Percentiles rank a stretch among this genome's conserved stretches.
These are phyloP conservation scores for Brachystomella parvula DNA, from an alignment of 1,140 invertebrate genomes.

Conservation along the genomic window DNA sequence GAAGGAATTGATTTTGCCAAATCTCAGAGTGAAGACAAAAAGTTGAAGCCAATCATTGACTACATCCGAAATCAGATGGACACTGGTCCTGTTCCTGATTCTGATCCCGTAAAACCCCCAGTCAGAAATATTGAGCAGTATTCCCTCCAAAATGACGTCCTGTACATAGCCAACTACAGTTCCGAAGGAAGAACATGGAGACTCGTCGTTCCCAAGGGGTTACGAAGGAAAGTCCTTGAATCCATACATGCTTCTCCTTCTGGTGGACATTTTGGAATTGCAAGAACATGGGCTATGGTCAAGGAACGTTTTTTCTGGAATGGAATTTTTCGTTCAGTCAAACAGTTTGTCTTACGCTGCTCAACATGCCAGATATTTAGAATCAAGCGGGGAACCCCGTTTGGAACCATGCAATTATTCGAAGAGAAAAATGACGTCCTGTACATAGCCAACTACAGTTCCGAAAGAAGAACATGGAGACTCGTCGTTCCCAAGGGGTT, in stretches of 20 bases:
- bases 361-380: constrained; percentile 21
- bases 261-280: constrained; percentile 14
- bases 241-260: constrained; percentile 10
- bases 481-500: constrained; percentile 7
- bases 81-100: not conserved
- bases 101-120: not conserved
- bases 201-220: not conserved
- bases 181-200: constrained; percentile 3
- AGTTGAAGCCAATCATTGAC: not conserved
- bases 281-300: not conserved
- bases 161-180: constrained; percentile 6
- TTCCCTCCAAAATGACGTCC: constrained; percentile 8
- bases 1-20: not conserved
- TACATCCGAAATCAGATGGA: not conserved
- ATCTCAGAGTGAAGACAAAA: not conserved
- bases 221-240: constrained; percentile 11
- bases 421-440: constrained; percentile 20
- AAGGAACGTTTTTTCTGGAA: constrained; percentile 16
- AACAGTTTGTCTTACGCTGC: not conserved
- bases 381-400: too few relatives aligned
- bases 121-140: constrained; percentile 2
- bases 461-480: constrained; percentile 4
- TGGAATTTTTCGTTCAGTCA: not conserved
- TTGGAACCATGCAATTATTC: too few relatives aligned
- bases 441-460: not conserved